These are phyloP conservation scores for Ploceus nigricollis DNA, from an alignment of 2,113 vertebrate species.

Conservation along the genomic window DNA sequence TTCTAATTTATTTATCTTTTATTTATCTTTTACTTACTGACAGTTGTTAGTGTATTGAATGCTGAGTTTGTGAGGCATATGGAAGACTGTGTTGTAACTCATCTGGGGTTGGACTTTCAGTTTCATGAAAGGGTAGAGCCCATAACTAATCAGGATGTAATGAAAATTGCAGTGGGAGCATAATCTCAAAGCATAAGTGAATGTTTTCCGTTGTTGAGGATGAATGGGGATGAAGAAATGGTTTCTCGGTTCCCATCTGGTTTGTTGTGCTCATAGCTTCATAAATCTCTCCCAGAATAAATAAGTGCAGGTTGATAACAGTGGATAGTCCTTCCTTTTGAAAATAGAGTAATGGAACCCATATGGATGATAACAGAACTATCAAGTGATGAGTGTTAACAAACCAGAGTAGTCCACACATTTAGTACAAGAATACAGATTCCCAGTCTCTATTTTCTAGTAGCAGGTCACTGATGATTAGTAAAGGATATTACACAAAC, in stretches of 20 bases:
- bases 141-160: not conserved
- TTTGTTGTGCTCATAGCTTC: not conserved
- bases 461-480: not conserved
- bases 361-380: not conserved
- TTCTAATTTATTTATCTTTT: not conserved
- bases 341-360: not conserved
- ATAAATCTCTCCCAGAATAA: constrained; percentile 10
- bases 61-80: not conserved
- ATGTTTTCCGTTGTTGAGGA: not conserved
- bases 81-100: not conserved
- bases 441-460: not conserved
- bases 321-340: not conserved
- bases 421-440: not conserved
- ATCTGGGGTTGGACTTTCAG: not conserved
- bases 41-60: not conserved
- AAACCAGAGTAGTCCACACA: not conserved
- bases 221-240: not conserved
- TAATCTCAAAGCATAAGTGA: not conserved
- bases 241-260: not conserved
- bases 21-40: not conserved
- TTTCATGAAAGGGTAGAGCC: not conserved
- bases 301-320: not conserved
- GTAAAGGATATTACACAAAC: not conserved
- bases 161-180: not conserved
- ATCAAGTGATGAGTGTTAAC: not conserved